A percentile compares a stretch with the other conserved stretches of the same genome.
phyloP scores from a whole-genome alignment of 2,888 invertebrate genomes.

The Choristoneura rosaceana region DNA sequence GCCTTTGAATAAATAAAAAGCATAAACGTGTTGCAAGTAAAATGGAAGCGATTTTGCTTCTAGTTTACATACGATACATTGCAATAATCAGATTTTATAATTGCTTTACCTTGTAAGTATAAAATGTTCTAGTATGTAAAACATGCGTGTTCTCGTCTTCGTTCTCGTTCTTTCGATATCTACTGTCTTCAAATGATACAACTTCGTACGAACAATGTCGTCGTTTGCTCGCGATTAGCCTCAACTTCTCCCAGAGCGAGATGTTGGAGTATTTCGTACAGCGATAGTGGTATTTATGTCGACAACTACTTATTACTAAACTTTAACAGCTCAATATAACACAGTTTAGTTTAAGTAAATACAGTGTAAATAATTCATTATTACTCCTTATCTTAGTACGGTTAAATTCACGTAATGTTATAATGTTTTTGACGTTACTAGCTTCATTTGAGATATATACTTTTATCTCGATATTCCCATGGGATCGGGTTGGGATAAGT shows the following conservation, averaged over 20 bases:
- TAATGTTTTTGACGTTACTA: too few relatives aligned
- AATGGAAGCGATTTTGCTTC: neutral
- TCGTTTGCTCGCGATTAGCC: conserved; percentile 60
- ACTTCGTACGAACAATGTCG: conserved; percentile 47
- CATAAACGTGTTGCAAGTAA: neutral
- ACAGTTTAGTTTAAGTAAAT: conserved; percentile 9
- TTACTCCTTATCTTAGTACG: neutral
- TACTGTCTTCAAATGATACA: neutral
- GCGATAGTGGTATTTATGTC: conserved; percentile 2
- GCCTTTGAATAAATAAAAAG: neutral
- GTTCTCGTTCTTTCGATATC: neutral
- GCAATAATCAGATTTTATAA: neutral
- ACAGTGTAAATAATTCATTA: neutral
- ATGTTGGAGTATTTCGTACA: conserved; percentile 52
- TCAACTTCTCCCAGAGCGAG: conserved; percentile 60
- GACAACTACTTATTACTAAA: conserved; percentile 56
- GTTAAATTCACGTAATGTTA: neutral
- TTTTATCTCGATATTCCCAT: too few relatives aligned
- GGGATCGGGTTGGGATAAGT: too few relatives aligned
- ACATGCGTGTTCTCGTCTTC: neutral
- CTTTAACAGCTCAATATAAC: conserved; percentile 48
- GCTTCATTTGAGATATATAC: too few relatives aligned
- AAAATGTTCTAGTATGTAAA: neutral
- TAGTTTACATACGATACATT: neutral
- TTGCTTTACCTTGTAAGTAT: too few relatives aligned